Base-by-base conservation (phyloP, 2,797 vertebrate genomes). In the Bradypus variegatus region DNA sequence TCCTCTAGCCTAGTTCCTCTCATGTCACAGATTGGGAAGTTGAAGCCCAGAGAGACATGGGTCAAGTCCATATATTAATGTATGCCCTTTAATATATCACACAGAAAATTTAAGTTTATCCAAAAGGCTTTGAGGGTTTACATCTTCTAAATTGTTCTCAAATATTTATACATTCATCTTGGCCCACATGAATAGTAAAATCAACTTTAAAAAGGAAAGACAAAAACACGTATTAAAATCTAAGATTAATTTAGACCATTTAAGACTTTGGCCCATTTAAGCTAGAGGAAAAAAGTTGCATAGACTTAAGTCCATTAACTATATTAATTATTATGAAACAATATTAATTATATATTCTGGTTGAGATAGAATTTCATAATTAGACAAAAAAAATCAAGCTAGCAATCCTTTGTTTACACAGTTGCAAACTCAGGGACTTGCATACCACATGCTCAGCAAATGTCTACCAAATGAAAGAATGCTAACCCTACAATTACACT, bases 111-210 rank as follows among this genome's bases (percentile, higher is more conserved):
- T 62, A 84, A 80, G 83, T 88, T 88, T 53, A 88, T 41, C 36
- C 45, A 87, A 92, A 79, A 93, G 78, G 27, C 27, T 90, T 67
- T 88, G 76, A 88, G 58, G 80, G 76, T 81, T 81, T n/a, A 65
- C 38, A 72, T 88, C 19, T 60, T 93, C 29, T 89, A 67, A 92
- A 55, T 13, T 41, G 50, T 79, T 92, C 27, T 48, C 38, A 88
- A 45, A 55, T 55, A 55, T 19, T 50, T 90, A 92, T 21, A 79
- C 29, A 76, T 67, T 75, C n/a, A 85, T 12, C 58, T 0, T 67
- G 72, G 65, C 11, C 31, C 65, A 67, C 5, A 15, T 45, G 41
- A 86, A 86, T 7, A 65, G 41, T 89, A 75, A 85, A 93, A 89
- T 80, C 67, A 85, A 80, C 60, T 86, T 88, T 80, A 91, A 67